Base-by-base conservation (phyloP, 2,797 vertebrate species). In the Choloepus didactylus region DNA sequence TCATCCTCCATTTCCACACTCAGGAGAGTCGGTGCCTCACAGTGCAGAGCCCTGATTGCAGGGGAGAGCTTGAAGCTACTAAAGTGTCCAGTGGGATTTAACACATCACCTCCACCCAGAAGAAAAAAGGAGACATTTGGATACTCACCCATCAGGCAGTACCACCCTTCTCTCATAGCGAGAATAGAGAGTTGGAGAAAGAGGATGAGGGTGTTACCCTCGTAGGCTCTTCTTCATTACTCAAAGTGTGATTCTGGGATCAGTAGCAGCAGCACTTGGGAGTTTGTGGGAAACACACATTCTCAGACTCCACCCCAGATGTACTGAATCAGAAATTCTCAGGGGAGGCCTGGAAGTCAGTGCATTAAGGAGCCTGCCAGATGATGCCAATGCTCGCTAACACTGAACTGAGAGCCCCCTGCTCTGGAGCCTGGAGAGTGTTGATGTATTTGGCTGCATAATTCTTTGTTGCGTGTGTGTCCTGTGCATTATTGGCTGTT, bases 361-460 rank as follows among this genome's bases (percentile, higher is more conserved):
- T 6, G 7, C 29, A 46, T 79, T 27, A 49, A 19, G 18, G n/a
- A 62, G 27, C 0, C 31, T 21, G 27, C 23, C 3, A n/a, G 75
- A 11, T 1, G 25, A 62, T 6, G 4, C 5, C 1, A 27, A 35
- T 51, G 25, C 54, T 49, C 46, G 10, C 46, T 49, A 49, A 49
- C 46, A 49, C 10, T 35, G 35, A 35, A 35, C 35, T 35, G 35
- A 10, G 46, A 49, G 10, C 6, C 6, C 46, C 46, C 46, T 49
- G 46, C 46, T 56, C 12, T 18, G 1, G 18, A 8, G 54, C 5
- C 5, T 64, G 0, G 1, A 5, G 15, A 31, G 49, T 1, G 0
- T 19, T 44, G 44, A 7, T 1, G 2, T 46, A 31, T n/a, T 41
- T 27, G 18, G n/a, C 18, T 19, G 56, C 2, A 56, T 51, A n/a